Conservation (phyloP, 1,140 invertebrate genomes). For the Maniola jurtina region DNA sequence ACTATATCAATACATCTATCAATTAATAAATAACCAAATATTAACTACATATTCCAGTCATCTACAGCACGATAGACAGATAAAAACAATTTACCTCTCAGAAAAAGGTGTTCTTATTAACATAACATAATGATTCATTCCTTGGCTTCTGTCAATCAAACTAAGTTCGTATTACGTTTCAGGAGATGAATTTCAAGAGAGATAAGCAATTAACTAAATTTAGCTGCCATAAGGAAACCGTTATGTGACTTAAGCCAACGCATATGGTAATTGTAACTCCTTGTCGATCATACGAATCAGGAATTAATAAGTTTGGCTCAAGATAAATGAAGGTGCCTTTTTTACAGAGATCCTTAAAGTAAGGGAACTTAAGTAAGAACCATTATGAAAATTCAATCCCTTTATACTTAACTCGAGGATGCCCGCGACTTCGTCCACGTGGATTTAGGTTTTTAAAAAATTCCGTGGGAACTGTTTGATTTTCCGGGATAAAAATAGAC, state of each 20-base stretch:
- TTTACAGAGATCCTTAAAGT: not conserved
- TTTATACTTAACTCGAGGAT: too few relatives aligned
- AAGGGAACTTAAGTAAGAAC: too few relatives aligned
- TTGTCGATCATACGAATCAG: slow-evolving; percentile 19
- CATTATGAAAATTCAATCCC: too few relatives aligned
- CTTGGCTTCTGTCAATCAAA: slow-evolving; percentile 25
- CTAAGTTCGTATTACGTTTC: slow-evolving; percentile 26
- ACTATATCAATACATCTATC: too few relatives aligned
- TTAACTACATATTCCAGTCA: too few relatives aligned
- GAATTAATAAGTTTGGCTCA: not conserved
- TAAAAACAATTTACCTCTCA: not conserved
- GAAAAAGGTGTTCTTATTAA: slow-evolving; percentile 3
- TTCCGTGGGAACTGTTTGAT: too few relatives aligned
- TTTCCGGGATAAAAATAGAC: too few relatives aligned
- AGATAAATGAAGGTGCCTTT: not conserved
- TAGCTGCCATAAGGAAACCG: slow-evolving; percentile 27
- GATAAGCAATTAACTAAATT: slow-evolving; percentile 26
- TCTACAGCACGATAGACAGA: not conserved
- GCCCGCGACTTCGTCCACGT: too few relatives aligned
- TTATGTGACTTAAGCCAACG: slow-evolving; percentile 24
- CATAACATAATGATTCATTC: slow-evolving; percentile 17
- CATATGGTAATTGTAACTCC: slow-evolving; percentile 30
- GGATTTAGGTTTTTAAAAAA: too few relatives aligned
- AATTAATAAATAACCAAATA: too few relatives aligned
- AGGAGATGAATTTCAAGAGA: slow-evolving; percentile 26